These are phyloP conservation scores for Fregetta grallaria DNA, from an alignment of 2,113 vertebrate genomes.

Conservation along the genomic window DNA sequence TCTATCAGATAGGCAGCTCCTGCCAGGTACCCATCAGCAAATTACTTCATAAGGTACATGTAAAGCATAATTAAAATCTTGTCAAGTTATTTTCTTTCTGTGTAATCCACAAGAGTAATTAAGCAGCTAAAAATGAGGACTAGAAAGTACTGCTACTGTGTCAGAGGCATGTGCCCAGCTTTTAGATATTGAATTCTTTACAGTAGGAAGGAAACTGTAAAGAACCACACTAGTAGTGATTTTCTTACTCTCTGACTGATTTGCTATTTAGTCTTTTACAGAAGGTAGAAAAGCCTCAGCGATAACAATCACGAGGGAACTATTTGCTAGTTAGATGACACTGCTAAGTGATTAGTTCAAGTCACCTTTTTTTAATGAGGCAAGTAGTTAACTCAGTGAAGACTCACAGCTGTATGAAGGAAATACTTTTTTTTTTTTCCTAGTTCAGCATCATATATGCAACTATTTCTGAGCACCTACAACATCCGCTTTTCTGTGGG, in stretches of 20 bases:
- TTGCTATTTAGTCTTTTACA: not conserved
- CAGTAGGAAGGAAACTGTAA: not conserved
- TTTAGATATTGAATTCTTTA: not conserved
- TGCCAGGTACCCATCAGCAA: not conserved
- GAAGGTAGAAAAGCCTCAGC: not conserved
- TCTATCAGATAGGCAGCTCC: not conserved
- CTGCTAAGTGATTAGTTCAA: not conserved
- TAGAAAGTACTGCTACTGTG: not conserved
- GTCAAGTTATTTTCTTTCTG: not conserved
- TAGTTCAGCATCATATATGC: not conserved
- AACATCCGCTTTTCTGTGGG: not conserved
- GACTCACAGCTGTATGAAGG: not conserved
- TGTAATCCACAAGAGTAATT: not conserved
- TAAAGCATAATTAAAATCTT: not conserved
- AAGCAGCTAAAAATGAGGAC: not conserved
- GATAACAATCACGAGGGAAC: not conserved
- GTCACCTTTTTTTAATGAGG: not conserved
- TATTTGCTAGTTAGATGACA: not conserved
- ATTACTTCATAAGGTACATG: not conserved
- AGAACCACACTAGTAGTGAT: not conserved
- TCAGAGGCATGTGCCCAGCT: not conserved
- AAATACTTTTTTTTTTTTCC: not conserved
- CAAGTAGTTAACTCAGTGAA: not conserved
- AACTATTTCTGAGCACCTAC: not conserved
- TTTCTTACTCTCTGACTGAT: not conserved